Evolutionary conservation across 2,888 invertebrate genomes (phyloP).

Genomic region (Panzeria rudis): DNA sequence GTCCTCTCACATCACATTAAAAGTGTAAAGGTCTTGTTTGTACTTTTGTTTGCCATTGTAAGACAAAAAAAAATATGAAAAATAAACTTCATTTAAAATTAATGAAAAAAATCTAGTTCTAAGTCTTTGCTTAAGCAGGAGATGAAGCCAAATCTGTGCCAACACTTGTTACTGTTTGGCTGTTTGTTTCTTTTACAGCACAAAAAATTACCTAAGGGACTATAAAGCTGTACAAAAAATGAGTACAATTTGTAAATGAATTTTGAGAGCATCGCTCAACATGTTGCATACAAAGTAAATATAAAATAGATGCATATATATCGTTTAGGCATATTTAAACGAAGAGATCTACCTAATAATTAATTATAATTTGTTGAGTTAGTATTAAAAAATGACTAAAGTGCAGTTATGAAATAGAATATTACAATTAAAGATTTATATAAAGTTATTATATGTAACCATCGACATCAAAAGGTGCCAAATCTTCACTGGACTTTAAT

Average conservation of each 20-base stretch:
- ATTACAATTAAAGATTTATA: too few relatives aligned
- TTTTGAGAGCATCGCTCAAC: not conserved
- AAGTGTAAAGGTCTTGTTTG: constrained; percentile 50
- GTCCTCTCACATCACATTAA: not conserved
- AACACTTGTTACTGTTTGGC: constrained; percentile 61
- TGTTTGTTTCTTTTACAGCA: not conserved
- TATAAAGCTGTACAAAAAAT: too few relatives aligned
- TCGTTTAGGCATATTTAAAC: not conserved
- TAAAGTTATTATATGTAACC: too few relatives aligned
- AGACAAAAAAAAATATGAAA: constrained; percentile 3
- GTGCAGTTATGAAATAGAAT: too few relatives aligned
- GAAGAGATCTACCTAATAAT: not conserved
- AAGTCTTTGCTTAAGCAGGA: not conserved
- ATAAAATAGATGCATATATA: not conserved
- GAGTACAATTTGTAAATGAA: too few relatives aligned
- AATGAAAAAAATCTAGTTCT: constrained; percentile 73
- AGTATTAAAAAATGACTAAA: too few relatives aligned
- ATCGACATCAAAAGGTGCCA: too few relatives aligned
- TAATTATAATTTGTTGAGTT: not conserved
- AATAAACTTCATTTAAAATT: constrained; percentile 74
- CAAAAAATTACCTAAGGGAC: constrained; percentile 48
- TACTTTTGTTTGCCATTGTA: constrained; percentile 29
- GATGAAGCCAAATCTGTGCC: constrained; percentile 48
- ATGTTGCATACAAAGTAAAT: constrained; percentile 11
- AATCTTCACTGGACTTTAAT: too few relatives aligned